These are phyloP conservation scores for Macropus fuliginosus DNA, from an alignment of 2,797 vertebrate genomes.

Conservation along the genomic window DNA sequence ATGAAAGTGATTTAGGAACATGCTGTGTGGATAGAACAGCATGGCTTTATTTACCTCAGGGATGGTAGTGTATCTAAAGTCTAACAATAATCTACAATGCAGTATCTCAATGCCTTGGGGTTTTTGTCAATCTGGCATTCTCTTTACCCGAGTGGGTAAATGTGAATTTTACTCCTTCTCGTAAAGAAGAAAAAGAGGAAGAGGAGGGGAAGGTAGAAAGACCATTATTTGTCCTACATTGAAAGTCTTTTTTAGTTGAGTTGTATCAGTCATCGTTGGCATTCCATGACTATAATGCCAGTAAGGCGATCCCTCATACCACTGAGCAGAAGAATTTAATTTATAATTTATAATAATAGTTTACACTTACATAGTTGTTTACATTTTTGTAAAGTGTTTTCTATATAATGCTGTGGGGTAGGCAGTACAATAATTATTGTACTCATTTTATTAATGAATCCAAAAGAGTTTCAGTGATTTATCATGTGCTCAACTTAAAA, in stretches of 20 bases:
- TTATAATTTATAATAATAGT: background rate
- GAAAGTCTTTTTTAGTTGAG: background rate
- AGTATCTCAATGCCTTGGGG: background rate
- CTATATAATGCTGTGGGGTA: background rate
- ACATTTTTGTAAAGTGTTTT: background rate
- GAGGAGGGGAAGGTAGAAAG: background rate
- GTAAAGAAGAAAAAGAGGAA: background rate
- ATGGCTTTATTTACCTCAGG: background rate
- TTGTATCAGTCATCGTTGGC: no score
- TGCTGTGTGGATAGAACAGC: background rate
- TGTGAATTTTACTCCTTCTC: background rate
- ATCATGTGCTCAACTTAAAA: background rate
- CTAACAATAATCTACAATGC: background rate
- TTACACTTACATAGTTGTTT: background rate
- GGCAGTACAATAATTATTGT: no score
- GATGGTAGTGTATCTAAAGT: background rate
- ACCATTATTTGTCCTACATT: background rate
- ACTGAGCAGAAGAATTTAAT: background rate
- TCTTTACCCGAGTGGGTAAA: background rate
- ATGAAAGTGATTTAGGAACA: background rate
- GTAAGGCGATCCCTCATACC: background rate
- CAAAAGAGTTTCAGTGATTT: background rate
- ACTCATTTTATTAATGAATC: background rate
- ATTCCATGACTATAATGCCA: background rate
- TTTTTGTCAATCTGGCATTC: background rate